Base-by-base conservation (phyloP, 2,888 invertebrate genomes). In the Lagria hirta region DNA sequence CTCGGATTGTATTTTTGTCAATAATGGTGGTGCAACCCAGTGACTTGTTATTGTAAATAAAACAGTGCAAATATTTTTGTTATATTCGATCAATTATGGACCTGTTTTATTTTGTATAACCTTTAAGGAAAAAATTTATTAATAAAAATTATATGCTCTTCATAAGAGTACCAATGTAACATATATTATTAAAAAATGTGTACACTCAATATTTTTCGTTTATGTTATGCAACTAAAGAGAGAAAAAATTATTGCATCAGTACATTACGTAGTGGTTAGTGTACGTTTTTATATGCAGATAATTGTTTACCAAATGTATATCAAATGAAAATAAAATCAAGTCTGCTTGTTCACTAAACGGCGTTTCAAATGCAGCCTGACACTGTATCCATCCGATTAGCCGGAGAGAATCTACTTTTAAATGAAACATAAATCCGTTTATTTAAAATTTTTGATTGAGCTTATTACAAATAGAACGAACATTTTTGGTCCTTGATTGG, bases 21-120 rank as follows among this genome's bases (percentile, higher is more conserved):
- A 18, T 18, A 16, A 12, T 34, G 15, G 10, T 13, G 24, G 34
- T 38, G 34, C 38, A 32, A 40, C 24, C 29, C 33, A 38, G 34
- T 38, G 34, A 41, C 41, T 41, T 35, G 35, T 40, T 45, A 34
- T 46, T 40, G 40, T 46, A 41, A 26, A 46, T 37, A 29, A 38
- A 34, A 12, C 29, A 46, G 37, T 28, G 42, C 34, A 42, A 20
- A 29, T 36, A 16, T 35, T 28, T 47, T 36, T 33, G 13, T 10
- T 16, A 40, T 41, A 36, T 35, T 42, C 28, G 32, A 35, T 20
- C 33, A 37, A 47, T 42, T 27, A 23, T 35, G 6, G 14, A 11
- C 12, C 28, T 42, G 21, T 14, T 10, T 5, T 34, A n/a, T 18
- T 16, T 11, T 12, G 10, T 36, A 22, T 20, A 11, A 33, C 20